phyloP scores from a whole-genome alignment of 1,140 invertebrate genomes.

The Brachystomella parvula region DNA sequence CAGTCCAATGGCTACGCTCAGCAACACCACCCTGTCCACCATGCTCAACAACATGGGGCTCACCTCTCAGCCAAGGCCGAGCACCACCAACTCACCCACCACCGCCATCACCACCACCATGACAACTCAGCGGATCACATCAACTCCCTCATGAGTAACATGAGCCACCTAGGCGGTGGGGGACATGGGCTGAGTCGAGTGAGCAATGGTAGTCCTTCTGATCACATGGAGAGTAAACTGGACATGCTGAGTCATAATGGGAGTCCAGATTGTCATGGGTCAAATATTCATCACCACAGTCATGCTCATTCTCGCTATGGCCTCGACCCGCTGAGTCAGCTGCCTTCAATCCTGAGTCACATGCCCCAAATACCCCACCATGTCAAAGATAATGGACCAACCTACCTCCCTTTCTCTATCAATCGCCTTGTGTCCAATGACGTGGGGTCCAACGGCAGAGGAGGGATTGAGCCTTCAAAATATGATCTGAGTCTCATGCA shows the following conservation, averaged over 20 bases:
- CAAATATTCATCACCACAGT: slow-evolving; percentile 31
- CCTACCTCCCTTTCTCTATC: slow-evolving; percentile 39
- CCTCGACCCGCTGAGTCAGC: slow-evolving; percentile 40
- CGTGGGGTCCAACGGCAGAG: slow-evolving; percentile 9
- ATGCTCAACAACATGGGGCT: slow-evolving; percentile 40
- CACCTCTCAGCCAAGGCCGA: slow-evolving; percentile 6
- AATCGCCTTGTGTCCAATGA: slow-evolving; percentile 9
- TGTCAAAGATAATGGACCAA: slow-evolving; percentile 42
- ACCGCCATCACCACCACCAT: slow-evolving; percentile 17
- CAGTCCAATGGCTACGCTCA: slow-evolving; percentile 28
- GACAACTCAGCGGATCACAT: slow-evolving; percentile 15
- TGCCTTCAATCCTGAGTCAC: slow-evolving; percentile 45
- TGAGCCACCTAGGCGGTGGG: slow-evolving; percentile 24
- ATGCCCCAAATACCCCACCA: slow-evolving; percentile 53
- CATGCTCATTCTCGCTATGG: slow-evolving; percentile 37
- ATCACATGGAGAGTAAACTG: slow-evolving; percentile 32
- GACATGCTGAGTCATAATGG: slow-evolving; percentile 25
- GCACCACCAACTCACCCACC: slow-evolving; percentile 42
- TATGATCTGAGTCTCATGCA: slow-evolving; percentile 30
- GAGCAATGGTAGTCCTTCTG: slow-evolving; percentile 30
- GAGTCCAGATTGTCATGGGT: slow-evolving; percentile 17
- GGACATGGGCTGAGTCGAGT: slow-evolving; percentile 24
- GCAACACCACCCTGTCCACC: slow-evolving; percentile 42
- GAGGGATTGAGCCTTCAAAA: slow-evolving; percentile 20
- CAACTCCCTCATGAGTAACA: slow-evolving; percentile 23